Evolutionary conservation across 2,888 invertebrate genomes (phyloP).

Genomic region (Cepaea hortensis): DNA sequence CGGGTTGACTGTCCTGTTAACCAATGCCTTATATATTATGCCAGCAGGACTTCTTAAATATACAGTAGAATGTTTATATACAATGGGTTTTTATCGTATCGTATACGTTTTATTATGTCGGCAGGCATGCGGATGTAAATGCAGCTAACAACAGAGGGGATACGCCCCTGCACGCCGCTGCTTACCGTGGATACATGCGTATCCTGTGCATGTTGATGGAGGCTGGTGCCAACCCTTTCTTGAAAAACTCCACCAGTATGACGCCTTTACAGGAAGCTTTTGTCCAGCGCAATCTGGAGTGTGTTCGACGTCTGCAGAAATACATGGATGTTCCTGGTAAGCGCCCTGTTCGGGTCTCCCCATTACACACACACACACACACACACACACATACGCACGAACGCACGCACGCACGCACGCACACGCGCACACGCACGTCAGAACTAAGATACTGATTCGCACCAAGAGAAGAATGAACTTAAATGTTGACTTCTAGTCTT

Average conservation of each 20-base stretch:
- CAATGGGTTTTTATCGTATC: not conserved
- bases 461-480: too few relatives aligned
- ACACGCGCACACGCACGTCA: too few relatives aligned
- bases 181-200: constrained; percentile 61
- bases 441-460: too few relatives aligned
- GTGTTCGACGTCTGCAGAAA: constrained; percentile 52
- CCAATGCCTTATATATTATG: too few relatives aligned
- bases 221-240: constrained; percentile 55
- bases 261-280: constrained; percentile 63
- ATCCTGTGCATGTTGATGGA: constrained; percentile 56
- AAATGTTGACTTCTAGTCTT: too few relatives aligned
- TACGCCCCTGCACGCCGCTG: constrained; percentile 63
- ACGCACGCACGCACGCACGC: too few relatives aligned
- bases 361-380: too few relatives aligned
- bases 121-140: constrained; percentile 55
- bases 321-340: constrained; percentile 52
- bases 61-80: not conserved
- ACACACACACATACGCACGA: too few relatives aligned
- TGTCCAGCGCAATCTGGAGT: constrained; percentile 53
- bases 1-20: too few relatives aligned
- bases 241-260: constrained; percentile 60
- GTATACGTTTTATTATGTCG: not conserved
- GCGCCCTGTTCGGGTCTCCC: not conserved
- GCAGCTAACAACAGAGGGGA: constrained; percentile 63
- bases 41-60: too few relatives aligned